phyloP scores from a whole-genome alignment of 2,888 invertebrate genomes.

The Geotrupes spiniger region DNA sequence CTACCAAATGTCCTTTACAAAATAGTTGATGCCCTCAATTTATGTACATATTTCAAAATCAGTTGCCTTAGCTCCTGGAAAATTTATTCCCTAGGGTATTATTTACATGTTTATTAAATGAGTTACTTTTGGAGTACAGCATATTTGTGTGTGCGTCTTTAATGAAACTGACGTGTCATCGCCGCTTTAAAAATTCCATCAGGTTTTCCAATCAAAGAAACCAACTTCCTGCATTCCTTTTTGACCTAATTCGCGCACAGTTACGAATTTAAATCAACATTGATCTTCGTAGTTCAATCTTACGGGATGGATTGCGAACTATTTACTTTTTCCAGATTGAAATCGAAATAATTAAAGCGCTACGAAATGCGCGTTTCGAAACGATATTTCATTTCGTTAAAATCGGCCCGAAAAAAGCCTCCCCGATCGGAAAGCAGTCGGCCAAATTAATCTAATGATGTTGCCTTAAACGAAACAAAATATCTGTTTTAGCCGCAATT shows the following conservation, averaged over 20 bases:
- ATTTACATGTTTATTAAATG: too few species aligned
- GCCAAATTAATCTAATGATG: neutral
- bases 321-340: conserved; percentile 17
- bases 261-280: conserved; percentile 18
- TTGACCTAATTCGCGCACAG: conserved; percentile 20
- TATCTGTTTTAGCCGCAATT: conserved; percentile 1
- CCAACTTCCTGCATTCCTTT: conserved; percentile 18
- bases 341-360: too few species aligned
- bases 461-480: neutral
- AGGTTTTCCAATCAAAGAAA: conserved; percentile 22
- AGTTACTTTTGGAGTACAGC: too few species aligned
- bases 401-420: neutral
- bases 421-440: too few species aligned
- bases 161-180: too few species aligned
- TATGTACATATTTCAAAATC: too few species aligned
- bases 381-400: neutral
- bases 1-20: too few species aligned
- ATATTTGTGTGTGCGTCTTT: too few species aligned
- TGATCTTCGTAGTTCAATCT: conserved; percentile 12
- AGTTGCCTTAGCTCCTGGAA: too few species aligned
- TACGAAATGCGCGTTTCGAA: too few species aligned
- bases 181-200: conserved; percentile 22
- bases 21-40: too few species aligned
- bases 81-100: too few species aligned
- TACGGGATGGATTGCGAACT: conserved; percentile 14